Conservation (phyloP, 2,888 invertebrate genomes). For the Andrena fulva region DNA sequence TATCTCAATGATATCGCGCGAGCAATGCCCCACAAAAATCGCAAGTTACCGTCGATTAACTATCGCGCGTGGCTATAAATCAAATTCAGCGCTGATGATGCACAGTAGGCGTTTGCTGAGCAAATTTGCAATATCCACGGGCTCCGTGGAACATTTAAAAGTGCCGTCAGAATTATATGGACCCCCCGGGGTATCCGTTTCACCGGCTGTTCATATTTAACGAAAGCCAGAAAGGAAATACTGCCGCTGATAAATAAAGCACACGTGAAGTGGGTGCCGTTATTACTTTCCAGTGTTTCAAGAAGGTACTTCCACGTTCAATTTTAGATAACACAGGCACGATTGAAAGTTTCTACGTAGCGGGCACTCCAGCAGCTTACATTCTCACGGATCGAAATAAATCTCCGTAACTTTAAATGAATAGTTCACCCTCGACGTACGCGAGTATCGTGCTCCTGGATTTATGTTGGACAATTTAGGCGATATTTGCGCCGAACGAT, state of each 20-base stretch:
- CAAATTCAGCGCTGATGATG: background rate
- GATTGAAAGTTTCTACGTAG: constrained; percentile 35
- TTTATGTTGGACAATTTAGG: background rate
- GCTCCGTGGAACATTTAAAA: background rate
- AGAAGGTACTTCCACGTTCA: constrained; percentile 16
- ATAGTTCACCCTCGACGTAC: background rate
- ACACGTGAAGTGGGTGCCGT: background rate
- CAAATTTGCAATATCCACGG: background rate
- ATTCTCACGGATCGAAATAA: constrained; percentile 15
- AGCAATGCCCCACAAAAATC: background rate
- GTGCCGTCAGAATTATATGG: background rate
- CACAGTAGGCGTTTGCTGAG: background rate
- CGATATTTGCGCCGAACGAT: constrained; percentile 31
- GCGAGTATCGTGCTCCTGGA: background rate
- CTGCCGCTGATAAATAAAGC: constrained; percentile 10
- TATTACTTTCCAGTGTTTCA: constrained; percentile 29
- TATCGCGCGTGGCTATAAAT: background rate
- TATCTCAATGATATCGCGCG: background rate
- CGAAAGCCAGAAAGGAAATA: constrained; percentile 3
- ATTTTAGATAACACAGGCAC: constrained; percentile 28
- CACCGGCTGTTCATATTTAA: background rate
- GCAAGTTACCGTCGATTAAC: background rate
- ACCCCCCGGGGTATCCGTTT: background rate
- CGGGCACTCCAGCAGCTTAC: constrained; percentile 22
- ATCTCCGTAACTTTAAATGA: constrained; percentile 10